Evolutionary conservation across 1,140 invertebrate genomes (phyloP).

Genomic region (Formica selysi): DNA sequence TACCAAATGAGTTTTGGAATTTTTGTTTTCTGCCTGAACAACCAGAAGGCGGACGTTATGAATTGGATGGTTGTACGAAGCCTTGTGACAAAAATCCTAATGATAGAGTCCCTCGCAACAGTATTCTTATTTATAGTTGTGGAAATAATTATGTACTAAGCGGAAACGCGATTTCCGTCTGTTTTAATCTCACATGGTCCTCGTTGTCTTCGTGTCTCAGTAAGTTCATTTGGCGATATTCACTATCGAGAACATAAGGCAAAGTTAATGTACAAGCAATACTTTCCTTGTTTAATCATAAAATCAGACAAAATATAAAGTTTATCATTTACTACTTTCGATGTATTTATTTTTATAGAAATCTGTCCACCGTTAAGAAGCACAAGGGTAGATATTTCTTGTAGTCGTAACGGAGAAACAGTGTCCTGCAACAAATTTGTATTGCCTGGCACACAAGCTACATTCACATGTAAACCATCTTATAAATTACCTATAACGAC

Average conservation of each 20-base stretch:
- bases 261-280: neutral
- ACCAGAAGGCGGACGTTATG: constrained; percentile 69
- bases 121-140: constrained; percentile 74
- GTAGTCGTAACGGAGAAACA: constrained; percentile 61
- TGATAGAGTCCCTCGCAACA: constrained; percentile 66
- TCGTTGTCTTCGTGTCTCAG: constrained; percentile 66
- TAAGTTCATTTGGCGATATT: constrained; percentile 49
- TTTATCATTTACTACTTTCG: neutral
- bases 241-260: neutral
- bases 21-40: constrained; percentile 57
- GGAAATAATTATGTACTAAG: constrained; percentile 67
- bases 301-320: neutral
- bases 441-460: constrained; percentile 71
- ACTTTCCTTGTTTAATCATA: neutral
- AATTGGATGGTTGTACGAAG: constrained; percentile 69
- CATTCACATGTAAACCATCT: constrained; percentile 72
- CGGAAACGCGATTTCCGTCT: constrained; percentile 68
- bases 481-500: constrained; percentile 72
- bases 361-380: constrained; percentile 65
- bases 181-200: constrained; percentile 68
- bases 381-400: constrained; percentile 70
- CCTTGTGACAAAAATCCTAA: constrained; percentile 58
- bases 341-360: constrained; percentile 46
- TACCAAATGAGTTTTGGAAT: no score
- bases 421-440: constrained; percentile 66